Conservation (phyloP, 2,797 vertebrate species). For the Sylvilagus floridanus region DNA sequence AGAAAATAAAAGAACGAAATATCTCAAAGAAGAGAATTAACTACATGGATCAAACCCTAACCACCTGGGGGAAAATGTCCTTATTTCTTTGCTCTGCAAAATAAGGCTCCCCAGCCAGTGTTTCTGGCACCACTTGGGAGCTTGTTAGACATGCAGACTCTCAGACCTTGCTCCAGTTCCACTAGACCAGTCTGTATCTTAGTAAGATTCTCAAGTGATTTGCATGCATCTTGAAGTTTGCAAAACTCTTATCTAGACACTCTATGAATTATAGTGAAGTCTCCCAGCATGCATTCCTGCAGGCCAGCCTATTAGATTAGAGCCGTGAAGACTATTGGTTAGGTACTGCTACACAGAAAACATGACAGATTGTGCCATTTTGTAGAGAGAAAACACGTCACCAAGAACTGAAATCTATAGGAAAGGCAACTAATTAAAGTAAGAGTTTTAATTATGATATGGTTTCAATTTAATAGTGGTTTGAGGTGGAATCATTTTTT, state of each 20-base stretch:
- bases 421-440: constrained; percentile 29
- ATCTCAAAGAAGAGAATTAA: not conserved
- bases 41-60: not conserved
- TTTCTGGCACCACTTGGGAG: not conserved
- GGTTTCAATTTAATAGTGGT: constrained; percentile 35
- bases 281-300: not conserved
- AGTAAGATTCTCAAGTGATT: not conserved
- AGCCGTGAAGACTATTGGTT: not conserved
- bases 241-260: not conserved
- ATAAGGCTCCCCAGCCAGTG: not conserved
- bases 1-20: not conserved
- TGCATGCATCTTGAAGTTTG: not conserved
- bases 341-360: not conserved
- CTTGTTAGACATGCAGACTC: not conserved
- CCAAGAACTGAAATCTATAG: not conserved
- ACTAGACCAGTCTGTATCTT: not conserved
- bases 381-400: not conserved
- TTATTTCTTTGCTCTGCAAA: not conserved
- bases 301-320: not conserved
- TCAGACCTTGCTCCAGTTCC: not conserved
- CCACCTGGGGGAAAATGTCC: not conserved
- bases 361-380: not conserved
- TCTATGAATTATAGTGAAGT: not conserved
- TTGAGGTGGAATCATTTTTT: not conserved
- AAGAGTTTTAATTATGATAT: constrained; percentile 17